phyloP scores from a whole-genome alignment of 2,888 invertebrate genomes.

The Sphecodes monilicornis region DNA sequence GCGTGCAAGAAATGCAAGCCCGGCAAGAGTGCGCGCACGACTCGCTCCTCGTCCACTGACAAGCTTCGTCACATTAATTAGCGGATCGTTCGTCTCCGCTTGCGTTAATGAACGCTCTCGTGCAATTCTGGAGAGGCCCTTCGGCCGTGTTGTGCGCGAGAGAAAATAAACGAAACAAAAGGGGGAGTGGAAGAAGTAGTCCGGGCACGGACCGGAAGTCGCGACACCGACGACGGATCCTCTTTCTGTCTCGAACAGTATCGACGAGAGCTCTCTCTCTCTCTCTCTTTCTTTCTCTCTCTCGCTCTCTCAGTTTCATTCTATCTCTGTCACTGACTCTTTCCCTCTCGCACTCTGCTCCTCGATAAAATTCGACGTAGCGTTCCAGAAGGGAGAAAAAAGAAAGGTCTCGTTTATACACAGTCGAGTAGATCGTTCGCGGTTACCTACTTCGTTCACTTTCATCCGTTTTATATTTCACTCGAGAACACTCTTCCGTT shows the following conservation, averaged over 20 bases:
- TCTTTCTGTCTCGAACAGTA: conserved; percentile 13
- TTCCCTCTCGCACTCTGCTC: not conserved
- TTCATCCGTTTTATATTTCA: conserved; percentile 46
- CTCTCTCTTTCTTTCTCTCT: not conserved
- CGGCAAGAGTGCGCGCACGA: conserved; percentile 41
- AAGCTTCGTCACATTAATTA: conserved; percentile 75
- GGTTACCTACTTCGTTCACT: conserved; percentile 40
- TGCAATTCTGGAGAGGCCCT: conserved; percentile 54
- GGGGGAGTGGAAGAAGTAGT: conserved; percentile 25
- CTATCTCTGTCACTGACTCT: no score
- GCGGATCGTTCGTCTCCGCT: conserved; percentile 66
- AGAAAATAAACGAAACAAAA: conserved; percentile 62
- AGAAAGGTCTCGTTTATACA: conserved; percentile 20
- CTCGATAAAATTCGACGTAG: conserved; percentile 31
- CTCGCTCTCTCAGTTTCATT: not conserved
- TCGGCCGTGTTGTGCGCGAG: conserved; percentile 55
- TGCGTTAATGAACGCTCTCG: conserved; percentile 71
- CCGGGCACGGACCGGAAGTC: conserved; percentile 40
- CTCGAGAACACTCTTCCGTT: conserved; percentile 27
- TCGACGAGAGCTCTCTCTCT: conserved; percentile 8
- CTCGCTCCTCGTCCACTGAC: conserved; percentile 64
- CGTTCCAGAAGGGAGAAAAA: not conserved
- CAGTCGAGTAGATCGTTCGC: conserved; percentile 23
- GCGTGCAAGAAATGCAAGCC: conserved; percentile 44
- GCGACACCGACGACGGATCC: conserved; percentile 5